Evolutionary conservation across 1,140 invertebrate genomes (phyloP).

Genomic region (Meloidogyne floridensis): DNA sequence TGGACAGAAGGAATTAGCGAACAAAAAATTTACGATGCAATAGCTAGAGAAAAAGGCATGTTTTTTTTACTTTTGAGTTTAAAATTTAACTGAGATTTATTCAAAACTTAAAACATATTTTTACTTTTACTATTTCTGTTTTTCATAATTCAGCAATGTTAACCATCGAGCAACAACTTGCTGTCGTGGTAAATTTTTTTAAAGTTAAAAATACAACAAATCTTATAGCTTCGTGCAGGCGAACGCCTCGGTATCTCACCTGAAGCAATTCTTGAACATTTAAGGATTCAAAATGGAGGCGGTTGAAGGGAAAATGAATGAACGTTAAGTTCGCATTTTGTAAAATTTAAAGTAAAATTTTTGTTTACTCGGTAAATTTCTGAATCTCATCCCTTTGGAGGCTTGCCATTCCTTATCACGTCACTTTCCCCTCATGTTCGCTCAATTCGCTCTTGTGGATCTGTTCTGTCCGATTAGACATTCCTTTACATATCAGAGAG

Average conservation of each 20-base stretch:
- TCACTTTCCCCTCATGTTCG: too few species aligned
- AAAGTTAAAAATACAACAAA: too few species aligned
- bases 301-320: background rate
- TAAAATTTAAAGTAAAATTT: too few species aligned
- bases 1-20: background rate
- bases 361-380: too few species aligned
- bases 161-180: constrained; percentile 49
- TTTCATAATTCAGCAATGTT: constrained; percentile 45
- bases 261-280: constrained; percentile 47
- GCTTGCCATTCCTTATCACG: too few species aligned
- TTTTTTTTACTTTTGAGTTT: background rate
- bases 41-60: background rate
- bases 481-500: too few species aligned
- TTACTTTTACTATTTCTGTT: background rate
- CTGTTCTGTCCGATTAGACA: too few species aligned
- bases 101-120: too few species aligned
- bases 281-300: constrained; percentile 42
- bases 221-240: constrained; percentile 35
- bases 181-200: constrained; percentile 22
- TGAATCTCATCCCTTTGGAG: too few species aligned
- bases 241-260: constrained; percentile 46
- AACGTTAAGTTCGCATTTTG: background rate
- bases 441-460: too few species aligned
- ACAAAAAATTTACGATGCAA: background rate
- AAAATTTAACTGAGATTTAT: background rate